A percentile compares a stretch with the other conserved stretches of the same genome.
Conservation (phyloP, 2,888 invertebrate genomes). For the Brenthis hecate region DNA sequence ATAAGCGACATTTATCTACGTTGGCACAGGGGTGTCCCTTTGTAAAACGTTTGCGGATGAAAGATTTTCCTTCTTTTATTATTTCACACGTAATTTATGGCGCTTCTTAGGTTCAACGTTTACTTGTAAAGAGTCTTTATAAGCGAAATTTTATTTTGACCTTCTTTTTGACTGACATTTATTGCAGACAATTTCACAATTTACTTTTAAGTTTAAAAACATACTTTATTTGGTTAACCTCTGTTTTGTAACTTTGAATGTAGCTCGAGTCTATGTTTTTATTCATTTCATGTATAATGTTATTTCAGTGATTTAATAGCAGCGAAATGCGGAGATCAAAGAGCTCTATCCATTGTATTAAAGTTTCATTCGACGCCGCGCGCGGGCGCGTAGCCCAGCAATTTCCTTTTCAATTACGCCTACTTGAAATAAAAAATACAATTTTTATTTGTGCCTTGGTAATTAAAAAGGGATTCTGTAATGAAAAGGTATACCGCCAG, state of each 20-base stretch:
- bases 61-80: constrained; percentile 74
- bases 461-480: constrained; percentile 82
- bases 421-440: constrained; percentile 80
- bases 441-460: constrained; percentile 79
- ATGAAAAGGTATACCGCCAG: constrained; percentile 81
- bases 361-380: constrained; percentile 77
- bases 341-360: constrained; percentile 80
- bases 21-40: constrained; percentile 59
- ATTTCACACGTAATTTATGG: constrained; percentile 76
- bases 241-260: constrained; percentile 26
- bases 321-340: constrained; percentile 76
- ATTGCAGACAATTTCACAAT: constrained; percentile 10
- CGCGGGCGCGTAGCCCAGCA: constrained; percentile 65
- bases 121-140: constrained; percentile 36
- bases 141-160: constrained; percentile 48
- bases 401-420: constrained; percentile 82
- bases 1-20: constrained; percentile 71
- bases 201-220: constrained; percentile 9
- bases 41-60: constrained; percentile 72
- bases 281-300: constrained; percentile 48
- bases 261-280: constrained; percentile 25
- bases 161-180: constrained; percentile 23
- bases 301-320: constrained; percentile 71
- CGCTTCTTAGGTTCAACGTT: constrained; percentile 55
- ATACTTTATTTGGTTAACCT: constrained; percentile 24